A percentile compares a stretch with the other conserved stretches of the same genome.
These are phyloP conservation scores for Druon quercuslanigerum DNA, from an alignment of 1,140 invertebrate species.

Conservation along the genomic window DNA sequence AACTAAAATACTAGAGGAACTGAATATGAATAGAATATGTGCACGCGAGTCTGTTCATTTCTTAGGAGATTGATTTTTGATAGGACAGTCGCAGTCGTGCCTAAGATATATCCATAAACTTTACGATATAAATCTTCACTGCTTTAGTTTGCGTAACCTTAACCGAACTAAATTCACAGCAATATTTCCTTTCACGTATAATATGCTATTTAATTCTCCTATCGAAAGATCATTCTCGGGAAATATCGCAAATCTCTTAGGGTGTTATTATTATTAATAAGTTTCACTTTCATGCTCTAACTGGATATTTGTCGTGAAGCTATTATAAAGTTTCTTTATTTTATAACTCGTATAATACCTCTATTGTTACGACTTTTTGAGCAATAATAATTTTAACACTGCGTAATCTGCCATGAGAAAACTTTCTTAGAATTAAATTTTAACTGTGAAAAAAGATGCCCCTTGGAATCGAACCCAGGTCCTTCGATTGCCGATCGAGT, in stretches of 20 bases:
- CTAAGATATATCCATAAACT: neutral
- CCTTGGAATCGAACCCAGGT: too few species aligned
- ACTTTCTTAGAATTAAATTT: too few species aligned
- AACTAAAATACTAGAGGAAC: neutral
- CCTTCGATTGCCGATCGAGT: too few species aligned
- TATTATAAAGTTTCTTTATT: neutral
- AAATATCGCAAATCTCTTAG: neutral
- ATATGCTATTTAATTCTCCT: conserved; percentile 6
- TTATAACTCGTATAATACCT: neutral
- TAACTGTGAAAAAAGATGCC: too few species aligned
- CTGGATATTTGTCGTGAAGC: neutral
- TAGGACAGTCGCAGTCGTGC: neutral
- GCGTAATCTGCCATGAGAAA: too few species aligned
- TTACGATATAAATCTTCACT: conserved; percentile 19
- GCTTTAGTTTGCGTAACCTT: neutral
- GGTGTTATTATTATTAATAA: conserved; percentile 2
- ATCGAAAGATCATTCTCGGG: neutral
- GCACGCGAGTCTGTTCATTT: neutral
- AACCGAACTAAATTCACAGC: neutral
- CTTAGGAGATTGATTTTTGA: conserved; percentile 2
- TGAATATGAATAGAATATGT: neutral
- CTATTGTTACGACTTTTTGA: too few species aligned
- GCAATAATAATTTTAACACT: too few species aligned
- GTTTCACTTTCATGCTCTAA: neutral
- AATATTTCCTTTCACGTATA: neutral